Percentiles rank a stretch among this genome's conserved stretches.
These are phyloP conservation scores for Dryoscopus gambensis DNA, from an alignment of 2,113 vertebrate genomes.

Conservation along the genomic window DNA sequence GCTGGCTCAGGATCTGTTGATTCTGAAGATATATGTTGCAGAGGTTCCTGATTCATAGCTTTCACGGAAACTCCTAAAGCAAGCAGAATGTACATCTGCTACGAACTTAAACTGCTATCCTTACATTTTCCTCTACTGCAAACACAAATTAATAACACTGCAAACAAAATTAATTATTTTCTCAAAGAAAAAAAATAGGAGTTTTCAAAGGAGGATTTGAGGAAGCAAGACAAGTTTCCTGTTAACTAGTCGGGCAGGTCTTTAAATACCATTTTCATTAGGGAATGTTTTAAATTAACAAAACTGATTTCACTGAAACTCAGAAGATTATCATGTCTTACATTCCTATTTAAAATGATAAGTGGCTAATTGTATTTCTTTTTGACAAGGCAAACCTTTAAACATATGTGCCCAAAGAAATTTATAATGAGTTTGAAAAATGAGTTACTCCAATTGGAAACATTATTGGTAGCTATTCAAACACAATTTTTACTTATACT, in stretches of 20 bases:
- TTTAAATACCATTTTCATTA: neutral
- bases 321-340: neutral
- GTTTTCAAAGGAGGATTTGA: neutral
- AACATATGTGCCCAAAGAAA: neutral
- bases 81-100: neutral
- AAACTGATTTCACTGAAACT: neutral
- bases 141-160: neutral
- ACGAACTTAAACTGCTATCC: neutral
- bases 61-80: neutral
- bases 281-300: neutral
- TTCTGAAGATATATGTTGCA: neutral
- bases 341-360: neutral
- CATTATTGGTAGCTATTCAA: neutral
- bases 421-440: neutral
- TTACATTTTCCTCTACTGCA: neutral
- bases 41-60: neutral
- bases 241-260: neutral
- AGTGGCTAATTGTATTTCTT: neutral
- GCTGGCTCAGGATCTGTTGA: neutral
- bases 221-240: neutral
- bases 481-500: neutral
- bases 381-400: conserved; percentile 15
- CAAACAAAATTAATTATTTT: neutral
- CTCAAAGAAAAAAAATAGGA: neutral
- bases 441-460: neutral